Evolutionary conservation across 1,140 invertebrate genomes (phyloP).

Genomic region (Ptiloglossa arizonensis): DNA sequence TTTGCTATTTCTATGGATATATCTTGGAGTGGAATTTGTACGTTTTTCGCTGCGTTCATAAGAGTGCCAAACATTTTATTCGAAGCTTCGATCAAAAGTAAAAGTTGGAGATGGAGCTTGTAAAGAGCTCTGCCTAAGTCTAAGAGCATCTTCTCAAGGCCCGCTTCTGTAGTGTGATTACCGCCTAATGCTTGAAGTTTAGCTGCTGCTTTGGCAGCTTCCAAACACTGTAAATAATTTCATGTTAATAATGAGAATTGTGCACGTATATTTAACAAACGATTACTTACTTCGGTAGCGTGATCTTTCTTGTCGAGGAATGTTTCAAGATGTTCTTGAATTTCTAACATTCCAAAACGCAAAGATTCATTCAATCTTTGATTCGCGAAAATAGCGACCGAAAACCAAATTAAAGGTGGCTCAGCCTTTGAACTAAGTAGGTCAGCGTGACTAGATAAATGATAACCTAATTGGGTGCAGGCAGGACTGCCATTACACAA

Average conservation of each 20-base stretch:
- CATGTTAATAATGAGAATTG: conserved; percentile 7
- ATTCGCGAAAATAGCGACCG: conserved; percentile 84
- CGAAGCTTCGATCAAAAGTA: conserved; percentile 94
- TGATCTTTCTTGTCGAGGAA: conserved; percentile 96
- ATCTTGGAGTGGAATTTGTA: conserved; percentile 83
- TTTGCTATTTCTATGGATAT: conserved; percentile 82
- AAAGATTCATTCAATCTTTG: conserved; percentile 89
- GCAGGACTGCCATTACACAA: conserved; percentile 73
- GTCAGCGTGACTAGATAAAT: conserved; percentile 86
- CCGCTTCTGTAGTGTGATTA: conserved; percentile 82
- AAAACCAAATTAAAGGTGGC: conserved; percentile 89
- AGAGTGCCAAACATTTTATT: conserved; percentile 92
- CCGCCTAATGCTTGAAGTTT: conserved; percentile 89
- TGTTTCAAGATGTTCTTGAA: conserved; percentile 97
- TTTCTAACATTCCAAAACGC: conserved; percentile 94
- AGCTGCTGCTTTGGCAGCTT: conserved; percentile 87
- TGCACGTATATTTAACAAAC: background rate
- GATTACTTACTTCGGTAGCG: conserved; percentile 88
- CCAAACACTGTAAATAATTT: conserved; percentile 84
- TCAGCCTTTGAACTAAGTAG: conserved; percentile 84
- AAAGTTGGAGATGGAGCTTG: conserved; percentile 96
- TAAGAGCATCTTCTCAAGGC: conserved; percentile 85
- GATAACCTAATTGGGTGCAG: conserved; percentile 81
- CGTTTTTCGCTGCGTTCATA: conserved; percentile 81
- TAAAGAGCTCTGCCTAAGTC: conserved; percentile 93